phyloP scores from a whole-genome alignment of 2,797 vertebrate genomes.

The Apogon hyalosoma region DNA sequence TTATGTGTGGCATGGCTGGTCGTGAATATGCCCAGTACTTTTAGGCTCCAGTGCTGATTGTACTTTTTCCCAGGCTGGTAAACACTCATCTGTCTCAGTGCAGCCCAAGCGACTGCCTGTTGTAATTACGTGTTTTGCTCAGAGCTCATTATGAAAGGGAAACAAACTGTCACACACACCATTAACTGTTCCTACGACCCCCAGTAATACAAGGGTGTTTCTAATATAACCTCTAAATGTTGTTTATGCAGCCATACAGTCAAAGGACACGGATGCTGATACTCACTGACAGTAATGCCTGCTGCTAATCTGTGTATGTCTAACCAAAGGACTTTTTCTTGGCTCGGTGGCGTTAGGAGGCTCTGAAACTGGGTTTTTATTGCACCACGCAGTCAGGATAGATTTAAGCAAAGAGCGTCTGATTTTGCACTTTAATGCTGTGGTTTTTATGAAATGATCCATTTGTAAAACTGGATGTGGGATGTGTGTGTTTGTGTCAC shows the following conservation, averaged over 20 bases:
- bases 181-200: constrained; percentile 55
- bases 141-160: constrained; percentile 64
- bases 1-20: constrained; percentile 11
- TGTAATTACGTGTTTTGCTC: constrained; percentile 54
- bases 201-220: constrained; percentile 51
- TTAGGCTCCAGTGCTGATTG: constrained; percentile 23
- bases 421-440: constrained; percentile 26
- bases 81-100: constrained; percentile 32
- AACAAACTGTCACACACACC: constrained; percentile 65
- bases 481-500: constrained; percentile 1
- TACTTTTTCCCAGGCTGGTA: constrained; percentile 30
- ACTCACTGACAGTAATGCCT: constrained; percentile 68
- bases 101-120: constrained; percentile 37
- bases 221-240: constrained; percentile 54
- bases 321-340: constrained; percentile 62
- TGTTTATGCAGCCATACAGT: constrained; percentile 59
- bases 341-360: constrained; percentile 27
- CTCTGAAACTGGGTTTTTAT: constrained; percentile 42
- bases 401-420: constrained; percentile 25
- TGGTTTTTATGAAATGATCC: constrained; percentile 21
- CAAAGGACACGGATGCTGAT: constrained; percentile 63
- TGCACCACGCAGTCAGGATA: constrained; percentile 47
- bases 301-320: constrained; percentile 51
- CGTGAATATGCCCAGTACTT: constrained; percentile 21
- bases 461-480: constrained; percentile 21